These are phyloP conservation scores for Drosophila tani DNA, from an alignment of 1,140 invertebrate genomes.

Conservation along the genomic window DNA sequence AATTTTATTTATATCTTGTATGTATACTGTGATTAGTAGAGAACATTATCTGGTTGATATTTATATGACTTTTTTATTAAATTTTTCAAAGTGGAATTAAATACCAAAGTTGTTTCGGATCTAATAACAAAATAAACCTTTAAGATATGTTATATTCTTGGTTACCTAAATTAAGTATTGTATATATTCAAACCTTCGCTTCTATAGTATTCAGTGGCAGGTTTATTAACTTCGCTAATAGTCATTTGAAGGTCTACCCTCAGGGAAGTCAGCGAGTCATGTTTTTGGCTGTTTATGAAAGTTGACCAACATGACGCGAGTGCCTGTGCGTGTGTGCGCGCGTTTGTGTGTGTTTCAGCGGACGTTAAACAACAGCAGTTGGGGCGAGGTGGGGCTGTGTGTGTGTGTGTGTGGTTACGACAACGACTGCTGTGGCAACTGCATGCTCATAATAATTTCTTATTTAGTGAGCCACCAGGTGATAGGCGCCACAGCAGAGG, in stretches of 20 bases:
- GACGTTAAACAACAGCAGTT: conserved; percentile 64
- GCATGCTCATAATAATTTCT: conserved; percentile 79
- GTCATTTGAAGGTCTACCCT: neutral
- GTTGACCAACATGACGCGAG: conserved; percentile 55
- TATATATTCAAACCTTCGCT: no score
- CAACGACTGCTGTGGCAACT: conserved; percentile 60
- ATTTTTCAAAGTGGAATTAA: no score
- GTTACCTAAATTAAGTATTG: no score
- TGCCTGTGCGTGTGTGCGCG: conserved; percentile 23
- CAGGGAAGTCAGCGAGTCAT: neutral
- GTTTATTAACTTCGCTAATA: neutral
- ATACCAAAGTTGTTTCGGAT: no score
- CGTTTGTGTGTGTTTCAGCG: conserved; percentile 51
- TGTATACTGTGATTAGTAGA: no score
- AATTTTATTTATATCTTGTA: no score
- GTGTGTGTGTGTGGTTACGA: conserved; percentile 39
- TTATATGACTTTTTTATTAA: no score
- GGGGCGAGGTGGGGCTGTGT: neutral
- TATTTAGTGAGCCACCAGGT: conserved; percentile 70
- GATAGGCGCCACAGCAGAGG: conserved; percentile 37
- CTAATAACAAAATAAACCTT: no score
- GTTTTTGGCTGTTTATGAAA: conserved; percentile 67
- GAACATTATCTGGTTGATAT: no score
- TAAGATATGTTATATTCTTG: no score
- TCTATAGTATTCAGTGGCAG: neutral